These are phyloP conservation scores for Megalopta genalis DNA, from an alignment of 1,140 invertebrate genomes.

Conservation along the genomic window DNA sequence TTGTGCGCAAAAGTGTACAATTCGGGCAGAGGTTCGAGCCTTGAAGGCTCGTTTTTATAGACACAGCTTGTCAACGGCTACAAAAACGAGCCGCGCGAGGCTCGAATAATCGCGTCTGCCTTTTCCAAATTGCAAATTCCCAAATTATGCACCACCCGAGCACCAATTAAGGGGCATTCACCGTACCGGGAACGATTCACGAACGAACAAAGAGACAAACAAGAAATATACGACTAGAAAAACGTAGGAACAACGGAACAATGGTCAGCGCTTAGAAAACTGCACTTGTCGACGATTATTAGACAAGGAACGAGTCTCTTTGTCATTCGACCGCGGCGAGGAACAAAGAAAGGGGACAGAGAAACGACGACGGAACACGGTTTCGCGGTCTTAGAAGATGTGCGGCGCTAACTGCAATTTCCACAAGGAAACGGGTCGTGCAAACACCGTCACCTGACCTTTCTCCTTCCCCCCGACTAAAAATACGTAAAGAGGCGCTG, in stretches of 20 bases:
- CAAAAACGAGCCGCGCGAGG: no score
- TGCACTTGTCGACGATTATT: not conserved
- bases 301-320: not conserved
- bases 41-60: no score
- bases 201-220: not conserved
- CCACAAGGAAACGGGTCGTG: slow-evolving; percentile 85
- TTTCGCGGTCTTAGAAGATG: slow-evolving; percentile 72
- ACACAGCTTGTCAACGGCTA: no score
- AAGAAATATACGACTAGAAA: not conserved
- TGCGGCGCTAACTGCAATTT: slow-evolving; percentile 82
- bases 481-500: slow-evolving; percentile 84
- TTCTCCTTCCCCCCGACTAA: slow-evolving; percentile 85
- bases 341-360: not conserved
- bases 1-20: no score
- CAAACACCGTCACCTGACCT: slow-evolving; percentile 85
- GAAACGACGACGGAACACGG: not conserved
- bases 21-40: no score
- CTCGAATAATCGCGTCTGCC: no score
- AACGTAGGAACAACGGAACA: not conserved
- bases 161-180: no score
- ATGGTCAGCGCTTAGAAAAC: slow-evolving; percentile 10
- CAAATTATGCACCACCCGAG: no score
- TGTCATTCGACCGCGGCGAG: not conserved
- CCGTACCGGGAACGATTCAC: not conserved
- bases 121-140: no score